A percentile compares a stretch with the other conserved stretches of the same genome.
These are phyloP conservation scores for Tinea trinotella DNA, from an alignment of 2,888 invertebrate species.

Conservation along the genomic window DNA sequence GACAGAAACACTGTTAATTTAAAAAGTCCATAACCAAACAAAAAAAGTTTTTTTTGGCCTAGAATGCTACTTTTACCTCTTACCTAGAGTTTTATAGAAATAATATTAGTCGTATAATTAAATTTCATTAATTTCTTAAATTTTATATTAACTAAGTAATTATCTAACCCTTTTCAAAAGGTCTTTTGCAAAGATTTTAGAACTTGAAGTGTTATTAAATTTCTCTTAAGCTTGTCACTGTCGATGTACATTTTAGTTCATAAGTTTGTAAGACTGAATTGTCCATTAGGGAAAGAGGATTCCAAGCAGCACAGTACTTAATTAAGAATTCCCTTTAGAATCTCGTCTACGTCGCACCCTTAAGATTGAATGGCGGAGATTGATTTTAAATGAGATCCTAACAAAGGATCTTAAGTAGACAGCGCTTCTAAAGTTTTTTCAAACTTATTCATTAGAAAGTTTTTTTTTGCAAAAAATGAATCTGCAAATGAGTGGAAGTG, in stretches of 20 bases:
- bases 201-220: not conserved
- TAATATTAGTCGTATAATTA: too few relatives aligned
- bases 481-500: not conserved
- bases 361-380: constrained; percentile 56
- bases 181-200: too few relatives aligned
- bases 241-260: constrained; percentile 40
- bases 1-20: too few relatives aligned
- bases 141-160: too few relatives aligned
- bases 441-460: constrained; percentile 1
- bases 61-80: too few relatives aligned
- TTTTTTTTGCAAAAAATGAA: not conserved
- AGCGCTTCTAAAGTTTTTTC: not conserved
- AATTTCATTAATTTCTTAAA: too few relatives aligned
- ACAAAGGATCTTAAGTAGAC: not conserved
- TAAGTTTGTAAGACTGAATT: constrained; percentile 49
- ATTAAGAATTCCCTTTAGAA: constrained; percentile 68
- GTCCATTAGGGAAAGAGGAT: constrained; percentile 65
- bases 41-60: too few relatives aligned
- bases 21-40: too few relatives aligned
- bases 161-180: too few relatives aligned
- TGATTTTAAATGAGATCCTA: constrained; percentile 60
- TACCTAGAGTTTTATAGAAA: too few relatives aligned
- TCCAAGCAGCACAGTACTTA: constrained; percentile 45
- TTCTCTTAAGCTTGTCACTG: not conserved
- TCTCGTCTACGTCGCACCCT: constrained; percentile 49